These are phyloP conservation scores for Drosophila punjabiensis DNA, from an alignment of 1,140 invertebrate species.

Conservation along the genomic window DNA sequence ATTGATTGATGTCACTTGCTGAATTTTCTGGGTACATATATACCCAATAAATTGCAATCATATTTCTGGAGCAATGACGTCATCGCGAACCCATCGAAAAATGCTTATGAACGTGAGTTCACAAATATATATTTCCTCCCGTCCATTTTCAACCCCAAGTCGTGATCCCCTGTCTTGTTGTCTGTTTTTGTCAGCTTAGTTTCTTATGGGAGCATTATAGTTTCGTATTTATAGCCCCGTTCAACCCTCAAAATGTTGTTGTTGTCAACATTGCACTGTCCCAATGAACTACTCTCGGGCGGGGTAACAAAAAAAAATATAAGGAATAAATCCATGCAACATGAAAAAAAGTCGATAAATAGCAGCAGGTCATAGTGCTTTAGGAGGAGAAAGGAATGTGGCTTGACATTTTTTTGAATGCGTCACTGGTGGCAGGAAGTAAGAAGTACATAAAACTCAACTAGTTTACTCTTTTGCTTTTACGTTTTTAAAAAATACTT, in stretches of 20 bases:
- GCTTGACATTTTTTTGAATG: background rate
- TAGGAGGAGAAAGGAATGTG: background rate
- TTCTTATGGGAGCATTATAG: constrained; percentile 49
- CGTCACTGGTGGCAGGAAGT: background rate
- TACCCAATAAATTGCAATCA: constrained; percentile 35
- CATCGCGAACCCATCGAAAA: constrained; percentile 26
- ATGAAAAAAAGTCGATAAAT: constrained; percentile 41
- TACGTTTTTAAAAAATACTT: no score
- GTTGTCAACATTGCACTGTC: constrained; percentile 44
- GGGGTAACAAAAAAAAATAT: background rate
- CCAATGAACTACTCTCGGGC: constrained; percentile 52
- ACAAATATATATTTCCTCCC: constrained; percentile 29
- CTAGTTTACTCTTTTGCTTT: background rate
- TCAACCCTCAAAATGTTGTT: constrained; percentile 52
- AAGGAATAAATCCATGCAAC: constrained; percentile 35
- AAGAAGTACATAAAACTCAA: background rate
- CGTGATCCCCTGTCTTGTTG: constrained; percentile 45
- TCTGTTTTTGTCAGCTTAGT: constrained; percentile 54
- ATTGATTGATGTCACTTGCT: constrained; percentile 44
- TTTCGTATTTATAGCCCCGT: constrained; percentile 45
- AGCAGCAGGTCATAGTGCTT: constrained; percentile 18
- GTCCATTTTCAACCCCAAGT: constrained; percentile 37
- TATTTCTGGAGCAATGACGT: constrained; percentile 37
- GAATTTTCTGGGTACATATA: constrained; percentile 2
- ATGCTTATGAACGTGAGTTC: constrained; percentile 35